Evolutionary conservation across 2,113 vertebrate genomes (phyloP).

Genomic region (Oryzias woworae): DNA sequence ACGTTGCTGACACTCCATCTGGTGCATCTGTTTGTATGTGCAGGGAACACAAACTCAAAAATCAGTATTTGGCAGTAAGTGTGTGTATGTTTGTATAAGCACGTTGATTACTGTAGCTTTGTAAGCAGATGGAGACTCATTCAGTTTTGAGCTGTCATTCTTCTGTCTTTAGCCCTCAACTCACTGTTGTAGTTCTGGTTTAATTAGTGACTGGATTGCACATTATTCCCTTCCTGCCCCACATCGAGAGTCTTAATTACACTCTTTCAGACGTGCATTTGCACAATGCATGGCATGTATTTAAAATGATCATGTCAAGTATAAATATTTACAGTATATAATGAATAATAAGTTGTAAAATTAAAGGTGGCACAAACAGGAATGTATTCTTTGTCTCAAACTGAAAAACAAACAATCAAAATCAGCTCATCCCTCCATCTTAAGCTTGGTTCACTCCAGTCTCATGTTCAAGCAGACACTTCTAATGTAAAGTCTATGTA

Average conservation of each 20-base stretch:
- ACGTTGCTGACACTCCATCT: slow-evolving; percentile 57
- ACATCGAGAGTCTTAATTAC: slow-evolving; percentile 30
- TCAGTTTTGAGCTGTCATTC: slow-evolving; percentile 52
- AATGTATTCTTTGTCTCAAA: not conserved
- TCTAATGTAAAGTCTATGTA: too few relatives aligned
- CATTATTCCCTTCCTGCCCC: slow-evolving; percentile 45
- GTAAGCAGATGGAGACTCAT: slow-evolving; percentile 47
- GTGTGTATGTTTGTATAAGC: slow-evolving; percentile 4
- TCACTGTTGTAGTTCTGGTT: slow-evolving; percentile 41
- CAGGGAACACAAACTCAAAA: slow-evolving; percentile 29
- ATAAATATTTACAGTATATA: not conserved
- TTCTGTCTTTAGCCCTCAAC: slow-evolving; percentile 28
- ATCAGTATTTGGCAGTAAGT: slow-evolving; percentile 22
- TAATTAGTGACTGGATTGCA: slow-evolving; percentile 66
- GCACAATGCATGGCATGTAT: not conserved
- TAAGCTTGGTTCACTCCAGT: too few relatives aligned
- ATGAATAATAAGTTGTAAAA: not conserved
- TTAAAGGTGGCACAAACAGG: not conserved
- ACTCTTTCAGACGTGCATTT: not conserved
- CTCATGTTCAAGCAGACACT: too few relatives aligned
- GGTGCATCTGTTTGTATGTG: slow-evolving; percentile 29
- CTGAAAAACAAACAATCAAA: too few relatives aligned
- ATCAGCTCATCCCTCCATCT: too few relatives aligned
- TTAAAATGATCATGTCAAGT: not conserved
- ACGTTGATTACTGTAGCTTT: slow-evolving; percentile 67